Percentiles rank a stretch among this genome's conserved stretches.
Evolutionary conservation across 2,888 invertebrate genomes (phyloP).

Genomic region (Coleophora deauratella): DNA sequence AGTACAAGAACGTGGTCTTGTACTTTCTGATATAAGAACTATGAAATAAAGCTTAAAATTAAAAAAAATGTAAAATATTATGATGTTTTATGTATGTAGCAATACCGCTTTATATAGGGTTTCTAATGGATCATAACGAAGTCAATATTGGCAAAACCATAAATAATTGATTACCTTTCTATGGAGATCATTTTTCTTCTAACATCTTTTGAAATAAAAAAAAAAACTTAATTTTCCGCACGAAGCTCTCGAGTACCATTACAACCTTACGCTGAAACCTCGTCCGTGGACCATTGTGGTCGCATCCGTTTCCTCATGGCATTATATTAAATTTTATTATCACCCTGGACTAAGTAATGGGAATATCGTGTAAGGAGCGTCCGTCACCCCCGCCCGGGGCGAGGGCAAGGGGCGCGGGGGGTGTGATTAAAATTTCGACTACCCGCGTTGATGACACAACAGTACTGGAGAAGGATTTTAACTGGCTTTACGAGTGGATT

Average conservation of each 20-base stretch:
- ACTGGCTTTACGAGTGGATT: conserved; percentile 68
- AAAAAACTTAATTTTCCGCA: background rate
- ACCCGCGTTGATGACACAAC: conserved; percentile 64
- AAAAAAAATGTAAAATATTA: too few relatives aligned
- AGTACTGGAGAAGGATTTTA: conserved; percentile 64
- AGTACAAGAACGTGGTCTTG: too few relatives aligned
- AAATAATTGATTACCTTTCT: too few relatives aligned
- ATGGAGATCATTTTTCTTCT: too few relatives aligned
- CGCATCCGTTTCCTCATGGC: conserved; percentile 60
- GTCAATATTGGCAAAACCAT: too few relatives aligned
- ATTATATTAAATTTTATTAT: conserved; percentile 76
- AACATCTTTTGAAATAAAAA: too few relatives aligned
- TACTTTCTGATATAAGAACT: too few relatives aligned
- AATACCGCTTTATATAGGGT: too few relatives aligned
- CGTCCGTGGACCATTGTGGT: conserved; percentile 41
- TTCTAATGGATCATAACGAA: too few relatives aligned
- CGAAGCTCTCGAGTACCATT: background rate
- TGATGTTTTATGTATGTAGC: too few relatives aligned
- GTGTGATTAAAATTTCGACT: conserved; percentile 72
- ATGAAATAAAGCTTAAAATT: too few relatives aligned
- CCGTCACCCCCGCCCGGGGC: conserved; percentile 43
- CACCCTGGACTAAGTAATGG: conserved; percentile 73
- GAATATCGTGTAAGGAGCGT: conserved; percentile 75
- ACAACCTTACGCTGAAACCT: conserved; percentile 3
- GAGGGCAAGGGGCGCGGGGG: conserved; percentile 34